Evolutionary conservation across 92 coral and sea anemone genomes (phyloP).

Genomic region (Parazoanthus darwini): DNA sequence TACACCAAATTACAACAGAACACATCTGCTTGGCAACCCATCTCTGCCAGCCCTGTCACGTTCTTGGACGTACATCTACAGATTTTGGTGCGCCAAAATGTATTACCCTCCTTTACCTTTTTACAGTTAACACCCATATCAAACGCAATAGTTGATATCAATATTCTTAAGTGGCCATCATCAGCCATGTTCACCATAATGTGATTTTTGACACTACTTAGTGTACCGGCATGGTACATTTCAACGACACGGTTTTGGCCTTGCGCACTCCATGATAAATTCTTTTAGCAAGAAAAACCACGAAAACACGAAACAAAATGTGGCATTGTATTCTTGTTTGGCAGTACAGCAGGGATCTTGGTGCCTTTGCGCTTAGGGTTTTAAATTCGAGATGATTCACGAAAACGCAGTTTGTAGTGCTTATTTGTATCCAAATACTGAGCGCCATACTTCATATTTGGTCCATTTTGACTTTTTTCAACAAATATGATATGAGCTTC

Average conservation of each 20-base stretch:
- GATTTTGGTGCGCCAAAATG: conserved; percentile 55
- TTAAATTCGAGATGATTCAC: conserved; percentile 57
- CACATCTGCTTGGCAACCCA: conserved; percentile 47
- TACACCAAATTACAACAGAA: conserved; percentile 37
- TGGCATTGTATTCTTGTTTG: conserved; percentile 79
- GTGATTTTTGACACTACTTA: conserved; percentile 57
- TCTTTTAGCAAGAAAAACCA: conserved; percentile 53
- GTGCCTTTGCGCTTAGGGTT: conserved; percentile 47
- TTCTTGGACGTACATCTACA: conserved; percentile 48
- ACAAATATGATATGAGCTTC: conserved; percentile 29
- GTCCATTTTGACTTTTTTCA: conserved; percentile 60
- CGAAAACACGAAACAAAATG: conserved; percentile 63
- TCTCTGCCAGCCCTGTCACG: conserved; percentile 56
- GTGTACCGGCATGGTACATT: conserved; percentile 80
- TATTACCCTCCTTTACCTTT: conserved; percentile 40
- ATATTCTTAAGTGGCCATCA: conserved; percentile 53
- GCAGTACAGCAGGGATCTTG: conserved; percentile 68
- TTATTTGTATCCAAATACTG: conserved; percentile 67
- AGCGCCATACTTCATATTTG: conserved; percentile 50
- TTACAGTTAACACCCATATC: conserved; percentile 55
- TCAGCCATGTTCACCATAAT: conserved; percentile 49
- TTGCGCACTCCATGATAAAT: conserved; percentile 45
- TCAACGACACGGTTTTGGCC: conserved; percentile 58
- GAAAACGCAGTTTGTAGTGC: conserved; percentile 57
- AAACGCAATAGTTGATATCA: conserved; percentile 61